A percentile compares a stretch with the other conserved stretches of the same genome.
These are phyloP conservation scores for Doris montereyensis DNA, from an alignment of 2,888 invertebrate genomes.

Conservation along the genomic window DNA sequence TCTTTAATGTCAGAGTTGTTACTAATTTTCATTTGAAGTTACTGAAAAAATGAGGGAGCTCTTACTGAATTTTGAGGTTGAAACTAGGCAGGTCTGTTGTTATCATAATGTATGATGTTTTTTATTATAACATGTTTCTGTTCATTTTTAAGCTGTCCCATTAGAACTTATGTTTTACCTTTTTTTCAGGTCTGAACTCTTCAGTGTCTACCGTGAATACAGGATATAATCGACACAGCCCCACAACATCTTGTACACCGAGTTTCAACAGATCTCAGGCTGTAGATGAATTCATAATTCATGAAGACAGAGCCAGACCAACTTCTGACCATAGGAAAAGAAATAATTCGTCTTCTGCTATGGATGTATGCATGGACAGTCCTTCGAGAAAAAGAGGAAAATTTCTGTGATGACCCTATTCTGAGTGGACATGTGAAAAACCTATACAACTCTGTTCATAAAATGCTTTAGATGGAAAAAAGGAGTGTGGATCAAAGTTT, in stretches of 20 bases:
- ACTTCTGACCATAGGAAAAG: constrained; percentile 67
- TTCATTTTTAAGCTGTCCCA: not conserved
- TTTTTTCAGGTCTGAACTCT: constrained; percentile 68
- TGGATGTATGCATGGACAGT: constrained; percentile 83
- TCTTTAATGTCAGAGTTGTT: too few relatives aligned
- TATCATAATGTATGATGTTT: too few relatives aligned
- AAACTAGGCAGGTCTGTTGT: too few relatives aligned
- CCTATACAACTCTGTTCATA: too few relatives aligned
- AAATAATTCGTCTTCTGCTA: constrained; percentile 66
- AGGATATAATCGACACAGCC: constrained; percentile 63
- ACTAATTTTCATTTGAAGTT: too few relatives aligned
- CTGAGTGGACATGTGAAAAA: too few relatives aligned
- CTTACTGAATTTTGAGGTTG: too few relatives aligned
- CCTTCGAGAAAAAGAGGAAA: constrained; percentile 84
- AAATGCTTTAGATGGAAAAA: too few relatives aligned
- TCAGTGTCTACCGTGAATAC: constrained; percentile 72
- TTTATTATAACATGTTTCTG: not conserved
- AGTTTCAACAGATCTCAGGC: not conserved
- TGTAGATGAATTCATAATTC: constrained; percentile 29
- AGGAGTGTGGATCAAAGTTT: too few relatives aligned
- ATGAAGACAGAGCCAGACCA: not conserved
- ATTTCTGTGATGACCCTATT: constrained; percentile 44
- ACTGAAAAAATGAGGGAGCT: too few relatives aligned
- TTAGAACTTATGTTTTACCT: constrained; percentile 3
- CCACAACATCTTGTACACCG: constrained; percentile 3